These are phyloP conservation scores for Myotis planiceps DNA, from an alignment of 2,797 vertebrate species.

Conservation along the genomic window DNA sequence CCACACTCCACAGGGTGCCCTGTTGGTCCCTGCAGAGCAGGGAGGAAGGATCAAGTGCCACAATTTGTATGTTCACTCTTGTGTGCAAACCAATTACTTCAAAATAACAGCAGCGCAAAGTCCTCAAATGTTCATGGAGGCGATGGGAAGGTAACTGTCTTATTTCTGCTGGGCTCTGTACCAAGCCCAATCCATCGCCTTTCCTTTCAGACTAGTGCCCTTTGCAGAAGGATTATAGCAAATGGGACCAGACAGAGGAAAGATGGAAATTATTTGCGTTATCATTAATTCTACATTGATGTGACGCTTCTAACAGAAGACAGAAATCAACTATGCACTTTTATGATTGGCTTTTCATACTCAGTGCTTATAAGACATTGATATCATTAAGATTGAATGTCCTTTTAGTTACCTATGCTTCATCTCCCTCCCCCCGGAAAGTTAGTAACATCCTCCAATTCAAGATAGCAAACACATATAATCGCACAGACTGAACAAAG, in stretches of 20 bases:
- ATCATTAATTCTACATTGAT: neutral
- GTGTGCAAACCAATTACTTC: constrained; percentile 46
- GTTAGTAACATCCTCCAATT: neutral
- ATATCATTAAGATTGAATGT: neutral
- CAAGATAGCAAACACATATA: neutral
- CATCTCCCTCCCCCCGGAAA: neutral
- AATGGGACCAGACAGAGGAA: neutral
- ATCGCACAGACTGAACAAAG: constrained; percentile 9
- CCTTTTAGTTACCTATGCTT: neutral
- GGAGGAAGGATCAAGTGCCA: constrained; percentile 44
- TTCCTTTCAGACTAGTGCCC: constrained; percentile 26
- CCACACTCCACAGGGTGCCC: neutral
- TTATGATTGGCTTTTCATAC: neutral
- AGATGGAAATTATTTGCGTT: neutral
- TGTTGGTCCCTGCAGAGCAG: constrained; percentile 37
- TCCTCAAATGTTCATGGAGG: neutral
- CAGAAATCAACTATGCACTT: neutral
- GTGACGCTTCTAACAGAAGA: neutral
- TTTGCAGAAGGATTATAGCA: constrained; percentile 27
- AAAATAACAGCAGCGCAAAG: constrained; percentile 39
- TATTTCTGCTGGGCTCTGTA: neutral
- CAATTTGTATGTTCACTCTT: constrained; percentile 64
- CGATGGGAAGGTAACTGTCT: neutral
- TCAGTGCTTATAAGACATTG: constrained; percentile 35
- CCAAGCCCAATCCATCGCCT: neutral